Percentiles rank a stretch among this genome's conserved stretches.
These are phyloP conservation scores for Ceratoteleas bidentatus DNA, from an alignment of 1,140 invertebrate species.

Conservation along the genomic window DNA sequence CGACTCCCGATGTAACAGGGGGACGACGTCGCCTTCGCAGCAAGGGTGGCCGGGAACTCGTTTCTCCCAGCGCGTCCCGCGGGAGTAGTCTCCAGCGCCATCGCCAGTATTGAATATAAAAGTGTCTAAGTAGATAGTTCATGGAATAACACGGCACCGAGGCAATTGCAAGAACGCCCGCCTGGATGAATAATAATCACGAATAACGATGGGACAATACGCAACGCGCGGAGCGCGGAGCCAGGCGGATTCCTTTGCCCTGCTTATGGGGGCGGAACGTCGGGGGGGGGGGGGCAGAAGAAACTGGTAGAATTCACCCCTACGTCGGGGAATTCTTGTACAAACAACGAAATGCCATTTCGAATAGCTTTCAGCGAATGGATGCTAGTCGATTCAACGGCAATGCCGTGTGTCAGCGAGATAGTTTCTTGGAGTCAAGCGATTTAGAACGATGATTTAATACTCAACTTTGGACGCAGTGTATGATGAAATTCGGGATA, in stretches of 20 bases:
- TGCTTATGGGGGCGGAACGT: constrained; percentile 38
- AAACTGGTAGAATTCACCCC: constrained; percentile 29
- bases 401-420: constrained; percentile 43
- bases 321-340: constrained; percentile 60
- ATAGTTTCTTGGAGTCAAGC: constrained; percentile 62
- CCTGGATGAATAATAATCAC: constrained; percentile 77
- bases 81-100: too few relatives aligned
- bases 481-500: constrained; percentile 40
- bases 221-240: constrained; percentile 37
- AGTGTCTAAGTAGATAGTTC: constrained; percentile 78
- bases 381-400: constrained; percentile 67
- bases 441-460: constrained; percentile 62
- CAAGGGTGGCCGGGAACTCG: too few relatives aligned
- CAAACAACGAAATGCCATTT: constrained; percentile 68
- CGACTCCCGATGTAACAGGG: too few relatives aligned
- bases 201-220: constrained; percentile 72
- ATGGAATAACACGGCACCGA: constrained; percentile 73
- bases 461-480: constrained; percentile 49
- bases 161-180: constrained; percentile 31
- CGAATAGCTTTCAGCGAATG: constrained; percentile 63
- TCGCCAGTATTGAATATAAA: constrained; percentile 80
- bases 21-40: too few relatives aligned
- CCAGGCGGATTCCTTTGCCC: constrained; percentile 58
- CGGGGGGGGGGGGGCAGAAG: neutral
- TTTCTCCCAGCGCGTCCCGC: too few relatives aligned